Conservation (phyloP, 2,113 vertebrate genomes). For the Malurus alboscapulatus region DNA sequence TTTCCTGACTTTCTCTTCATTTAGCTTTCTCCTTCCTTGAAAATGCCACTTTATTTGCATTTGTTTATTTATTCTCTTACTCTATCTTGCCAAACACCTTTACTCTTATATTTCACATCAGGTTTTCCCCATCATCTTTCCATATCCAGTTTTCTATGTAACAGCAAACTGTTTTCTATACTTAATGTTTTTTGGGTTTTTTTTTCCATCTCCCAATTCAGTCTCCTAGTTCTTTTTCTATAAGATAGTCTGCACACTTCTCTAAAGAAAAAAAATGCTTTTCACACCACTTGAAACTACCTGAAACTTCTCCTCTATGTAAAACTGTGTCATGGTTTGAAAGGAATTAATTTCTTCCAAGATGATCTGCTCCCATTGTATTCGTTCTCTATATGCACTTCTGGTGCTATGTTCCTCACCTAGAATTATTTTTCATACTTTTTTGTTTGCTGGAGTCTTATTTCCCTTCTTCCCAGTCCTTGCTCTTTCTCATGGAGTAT, state of each 20-base stretch:
- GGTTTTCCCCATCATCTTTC: background rate
- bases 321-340: background rate
- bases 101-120: background rate
- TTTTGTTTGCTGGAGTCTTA: background rate
- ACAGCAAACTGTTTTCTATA: background rate
- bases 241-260: background rate
- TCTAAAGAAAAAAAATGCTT: background rate
- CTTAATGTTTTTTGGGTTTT: background rate
- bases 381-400: background rate
- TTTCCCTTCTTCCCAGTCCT: background rate
- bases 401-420: background rate
- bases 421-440: background rate
- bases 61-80: background rate
- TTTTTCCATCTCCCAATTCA: background rate
- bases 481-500: background rate
- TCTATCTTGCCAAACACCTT: background rate
- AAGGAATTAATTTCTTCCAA: background rate
- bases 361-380: background rate
- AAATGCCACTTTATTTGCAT: background rate
- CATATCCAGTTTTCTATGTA: background rate
- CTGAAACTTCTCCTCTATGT: background rate
- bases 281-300: background rate
- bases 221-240: background rate
- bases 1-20: background rate
- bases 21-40: background rate